Evolutionary conservation across 2,888 invertebrate genomes (phyloP).

Genomic region (Caenorhabditis plicata): DNA sequence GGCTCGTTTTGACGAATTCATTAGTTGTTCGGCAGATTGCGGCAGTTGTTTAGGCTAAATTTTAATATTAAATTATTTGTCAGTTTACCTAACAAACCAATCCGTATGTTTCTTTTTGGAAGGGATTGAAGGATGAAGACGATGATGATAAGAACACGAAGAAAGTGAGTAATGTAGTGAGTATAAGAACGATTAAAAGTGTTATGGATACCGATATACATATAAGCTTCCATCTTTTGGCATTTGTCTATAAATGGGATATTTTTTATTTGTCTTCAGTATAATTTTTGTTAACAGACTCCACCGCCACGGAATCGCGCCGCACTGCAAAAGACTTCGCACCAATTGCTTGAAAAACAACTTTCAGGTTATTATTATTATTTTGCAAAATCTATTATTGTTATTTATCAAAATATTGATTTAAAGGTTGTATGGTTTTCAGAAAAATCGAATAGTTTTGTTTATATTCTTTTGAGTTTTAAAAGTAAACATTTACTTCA

Average conservation of each 20-base stretch:
- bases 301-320: no score
- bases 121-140: no score
- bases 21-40: not conserved
- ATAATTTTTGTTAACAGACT: no score
- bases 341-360: no score
- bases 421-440: no score
- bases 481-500: no score
- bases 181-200: constrained; percentile 20
- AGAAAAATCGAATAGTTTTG: no score
- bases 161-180: constrained; percentile 25
- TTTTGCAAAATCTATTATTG: no score
- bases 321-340: no score
- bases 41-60: not conserved
- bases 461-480: no score
- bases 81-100: constrained; percentile 13
- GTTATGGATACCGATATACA: constrained; percentile 30
- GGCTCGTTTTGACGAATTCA: constrained; percentile 5
- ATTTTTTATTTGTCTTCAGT: not conserved
- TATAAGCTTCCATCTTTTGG: constrained; percentile 32
- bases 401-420: no score
- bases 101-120: constrained; percentile 29
- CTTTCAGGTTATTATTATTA: no score
- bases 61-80: not conserved
- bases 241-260: constrained; percentile 18
- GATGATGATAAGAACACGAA: constrained; percentile 18